A percentile compares a stretch with the other conserved stretches of the same genome.
phyloP scores from a whole-genome alignment of 2,888 invertebrate species.

The Orgyia antiqua region DNA sequence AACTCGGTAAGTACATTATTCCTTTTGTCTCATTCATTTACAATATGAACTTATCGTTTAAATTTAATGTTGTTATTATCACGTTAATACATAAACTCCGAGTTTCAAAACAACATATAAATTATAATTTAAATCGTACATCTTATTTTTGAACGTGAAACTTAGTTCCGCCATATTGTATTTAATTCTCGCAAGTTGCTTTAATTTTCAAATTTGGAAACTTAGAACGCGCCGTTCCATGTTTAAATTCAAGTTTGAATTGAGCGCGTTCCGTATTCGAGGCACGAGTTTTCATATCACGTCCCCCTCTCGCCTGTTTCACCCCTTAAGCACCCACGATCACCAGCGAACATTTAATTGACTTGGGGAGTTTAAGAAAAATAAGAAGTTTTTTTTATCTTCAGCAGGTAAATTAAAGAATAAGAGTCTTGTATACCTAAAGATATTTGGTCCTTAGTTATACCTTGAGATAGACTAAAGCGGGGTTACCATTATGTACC shows the following conservation, averaged over 20 bases:
- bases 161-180: conserved; percentile 51
- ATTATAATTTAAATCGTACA: too few relatives aligned
- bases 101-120: too few relatives aligned
- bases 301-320: conserved; percentile 30
- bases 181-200: conserved; percentile 68
- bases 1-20: too few relatives aligned
- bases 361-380: conserved; percentile 25
- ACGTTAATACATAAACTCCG: too few relatives aligned
- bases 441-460: too few relatives aligned
- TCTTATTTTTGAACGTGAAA: conserved; percentile 19
- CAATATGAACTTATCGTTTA: too few relatives aligned
- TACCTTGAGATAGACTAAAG: too few relatives aligned
- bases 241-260: conserved; percentile 74
- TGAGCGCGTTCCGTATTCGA: conserved; percentile 63
- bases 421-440: too few relatives aligned
- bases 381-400: not conserved
- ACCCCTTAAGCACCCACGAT: conserved; percentile 13
- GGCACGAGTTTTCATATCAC: conserved; percentile 69
- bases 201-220: conserved; percentile 73
- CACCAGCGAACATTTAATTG: conserved; percentile 36
- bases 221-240: conserved; percentile 59
- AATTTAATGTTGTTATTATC: too few relatives aligned
- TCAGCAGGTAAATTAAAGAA: too few relatives aligned
- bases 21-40: too few relatives aligned
- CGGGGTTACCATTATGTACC: too few relatives aligned